phyloP scores from a whole-genome alignment of 2,113 vertebrate species.

The Corythoichthys intestinalis region DNA sequence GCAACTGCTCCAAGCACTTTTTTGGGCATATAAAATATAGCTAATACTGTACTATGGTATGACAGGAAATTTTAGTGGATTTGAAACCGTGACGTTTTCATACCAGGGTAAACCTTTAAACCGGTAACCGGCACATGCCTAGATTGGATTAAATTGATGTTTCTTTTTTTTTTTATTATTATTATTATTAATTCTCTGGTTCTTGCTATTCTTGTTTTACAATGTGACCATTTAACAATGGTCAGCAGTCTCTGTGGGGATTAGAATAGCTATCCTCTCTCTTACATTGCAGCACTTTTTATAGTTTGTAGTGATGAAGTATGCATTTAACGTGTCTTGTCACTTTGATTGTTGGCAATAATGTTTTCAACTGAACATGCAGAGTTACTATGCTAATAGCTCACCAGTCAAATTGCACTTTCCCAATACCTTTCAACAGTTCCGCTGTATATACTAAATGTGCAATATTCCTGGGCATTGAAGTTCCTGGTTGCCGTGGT shows the following conservation, averaged over 20 bases:
- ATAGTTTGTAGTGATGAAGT: neutral
- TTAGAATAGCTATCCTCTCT: constrained; percentile 4
- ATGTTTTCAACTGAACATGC: neutral
- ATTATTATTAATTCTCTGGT: constrained; percentile 6
- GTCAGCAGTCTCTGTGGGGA: constrained; percentile 7
- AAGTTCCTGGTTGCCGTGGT: neutral
- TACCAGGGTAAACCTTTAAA: no score
- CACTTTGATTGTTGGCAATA: neutral
- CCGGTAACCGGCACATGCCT: no score
- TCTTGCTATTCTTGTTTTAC: constrained; percentile 27
- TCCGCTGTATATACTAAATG: neutral
- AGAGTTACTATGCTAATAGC: neutral
- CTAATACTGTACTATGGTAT: no score
- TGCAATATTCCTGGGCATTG: neutral
- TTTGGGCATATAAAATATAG: no score
- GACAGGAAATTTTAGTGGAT: no score
- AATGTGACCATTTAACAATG: constrained; percentile 1
- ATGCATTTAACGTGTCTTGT: neutral
- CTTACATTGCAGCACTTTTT: constrained; percentile 2
- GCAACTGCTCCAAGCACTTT: no score
- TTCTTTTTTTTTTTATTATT: no score
- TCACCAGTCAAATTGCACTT: neutral
- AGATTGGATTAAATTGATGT: no score
- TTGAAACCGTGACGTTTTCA: no score
- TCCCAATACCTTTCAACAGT: neutral